phyloP scores from a whole-genome alignment of 2,888 invertebrate species.

The Ichneumoninae sp. region DNA sequence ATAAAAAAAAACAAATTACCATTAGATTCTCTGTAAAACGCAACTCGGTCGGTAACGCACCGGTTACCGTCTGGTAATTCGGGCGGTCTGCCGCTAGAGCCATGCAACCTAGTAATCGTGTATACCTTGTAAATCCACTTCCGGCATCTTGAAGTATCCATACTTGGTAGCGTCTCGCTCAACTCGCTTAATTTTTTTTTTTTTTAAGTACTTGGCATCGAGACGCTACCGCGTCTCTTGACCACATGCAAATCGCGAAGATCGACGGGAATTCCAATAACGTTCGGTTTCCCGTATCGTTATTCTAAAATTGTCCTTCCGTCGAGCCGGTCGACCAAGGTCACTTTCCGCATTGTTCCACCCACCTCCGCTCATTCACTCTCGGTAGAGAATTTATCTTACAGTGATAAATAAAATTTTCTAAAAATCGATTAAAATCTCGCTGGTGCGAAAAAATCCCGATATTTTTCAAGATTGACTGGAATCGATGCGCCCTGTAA shows the following conservation, averaged over 20 bases:
- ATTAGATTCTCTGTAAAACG: conserved; percentile 14
- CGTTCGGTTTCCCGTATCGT: neutral
- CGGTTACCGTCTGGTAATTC: neutral
- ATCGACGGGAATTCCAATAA: conserved; percentile 1
- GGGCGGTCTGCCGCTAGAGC: neutral
- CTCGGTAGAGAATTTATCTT: no score
- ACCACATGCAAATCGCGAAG: neutral
- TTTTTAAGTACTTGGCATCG: no score
- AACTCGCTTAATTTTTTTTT: no score
- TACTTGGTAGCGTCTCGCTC: no score
- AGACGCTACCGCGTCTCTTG: no score
- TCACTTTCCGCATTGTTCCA: neutral
- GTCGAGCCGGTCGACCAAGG: neutral
- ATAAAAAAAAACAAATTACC: no score
- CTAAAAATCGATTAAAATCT: no score
- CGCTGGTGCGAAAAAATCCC: no score
- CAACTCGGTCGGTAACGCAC: conserved; percentile 11
- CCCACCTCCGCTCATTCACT: neutral
- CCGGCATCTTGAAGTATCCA: no score
- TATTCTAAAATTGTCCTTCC: conserved; percentile 7
- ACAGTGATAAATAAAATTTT: neutral
- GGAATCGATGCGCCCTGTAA: conserved; percentile 6
- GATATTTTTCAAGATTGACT: no score
- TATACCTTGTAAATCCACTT: neutral
- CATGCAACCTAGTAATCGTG: no score